Conservation (phyloP, 1,140 invertebrate genomes). For the Vollenhovia emeryi region DNA sequence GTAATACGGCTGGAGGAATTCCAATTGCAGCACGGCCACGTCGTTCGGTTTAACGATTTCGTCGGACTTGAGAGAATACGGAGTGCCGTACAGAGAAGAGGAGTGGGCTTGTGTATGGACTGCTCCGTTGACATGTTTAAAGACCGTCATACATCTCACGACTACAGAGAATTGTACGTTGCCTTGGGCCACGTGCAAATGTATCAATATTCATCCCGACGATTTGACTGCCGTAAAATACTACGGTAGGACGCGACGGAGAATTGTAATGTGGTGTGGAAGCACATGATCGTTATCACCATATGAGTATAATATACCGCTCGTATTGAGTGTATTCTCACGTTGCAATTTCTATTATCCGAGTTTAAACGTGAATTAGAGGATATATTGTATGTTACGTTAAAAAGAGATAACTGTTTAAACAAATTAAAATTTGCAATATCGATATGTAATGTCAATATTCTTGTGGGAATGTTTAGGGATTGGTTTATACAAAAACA, state of each 20-base stretch:
- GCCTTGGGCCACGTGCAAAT: slow-evolving; percentile 22
- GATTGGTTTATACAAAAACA: too few relatives aligned
- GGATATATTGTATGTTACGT: neutral
- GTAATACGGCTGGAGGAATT: slow-evolving; percentile 71
- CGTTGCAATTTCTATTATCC: neutral
- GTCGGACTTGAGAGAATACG: slow-evolving; percentile 56
- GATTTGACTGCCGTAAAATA: slow-evolving; percentile 46
- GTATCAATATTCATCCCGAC: slow-evolving; percentile 45
- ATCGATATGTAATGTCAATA: too few relatives aligned
- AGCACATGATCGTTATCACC: neutral
- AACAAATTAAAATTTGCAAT: too few relatives aligned
- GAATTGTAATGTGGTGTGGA: neutral
- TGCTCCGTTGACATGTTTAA: slow-evolving; percentile 53
- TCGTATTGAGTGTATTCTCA: neutral
- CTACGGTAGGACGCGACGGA: neutral
- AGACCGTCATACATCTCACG: slow-evolving; percentile 50
- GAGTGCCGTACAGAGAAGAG: slow-evolving; percentile 35
- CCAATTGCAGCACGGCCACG: slow-evolving; percentile 70
- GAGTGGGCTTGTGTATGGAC: slow-evolving; percentile 37
- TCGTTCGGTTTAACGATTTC: slow-evolving; percentile 73
- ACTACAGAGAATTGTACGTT: slow-evolving; percentile 35
- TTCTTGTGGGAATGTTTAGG: too few relatives aligned
- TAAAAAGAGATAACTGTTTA: neutral
- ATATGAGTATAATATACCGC: neutral
- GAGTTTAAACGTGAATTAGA: neutral